Percentiles rank a stretch among this genome's conserved stretches.
phyloP scores from a whole-genome alignment of 2,888 invertebrate genomes.

The Allolobophora icterica region DNA sequence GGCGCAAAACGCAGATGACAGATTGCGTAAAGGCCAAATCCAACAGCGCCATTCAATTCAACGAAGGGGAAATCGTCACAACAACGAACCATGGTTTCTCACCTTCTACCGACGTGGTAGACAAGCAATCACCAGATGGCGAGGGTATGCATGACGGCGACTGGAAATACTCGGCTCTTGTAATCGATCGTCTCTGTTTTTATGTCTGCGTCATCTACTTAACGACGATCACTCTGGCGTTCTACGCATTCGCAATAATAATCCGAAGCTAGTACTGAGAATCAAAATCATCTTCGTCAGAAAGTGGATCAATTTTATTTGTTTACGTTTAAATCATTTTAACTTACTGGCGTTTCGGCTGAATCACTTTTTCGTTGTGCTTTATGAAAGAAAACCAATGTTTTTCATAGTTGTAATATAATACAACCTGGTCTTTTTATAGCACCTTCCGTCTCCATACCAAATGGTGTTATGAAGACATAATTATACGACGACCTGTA shows the following conservation, averaged over 20 bases:
- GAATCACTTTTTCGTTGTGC: no score
- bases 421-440: no score
- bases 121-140: neutral
- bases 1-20: neutral
- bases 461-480: no score
- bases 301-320: no score
- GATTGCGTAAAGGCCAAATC: neutral
- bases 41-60: neutral
- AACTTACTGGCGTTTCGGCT: no score
- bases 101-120: neutral
- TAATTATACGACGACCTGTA: no score
- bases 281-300: no score
- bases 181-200: constrained; percentile 28
- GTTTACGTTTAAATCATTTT: no score
- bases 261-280: neutral
- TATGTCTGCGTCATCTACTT: neutral
- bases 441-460: no score
- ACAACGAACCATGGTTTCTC: neutral
- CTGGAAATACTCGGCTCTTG: constrained; percentile 24
- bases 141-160: neutral
- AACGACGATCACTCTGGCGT: neutral
- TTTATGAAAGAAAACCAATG: no score
- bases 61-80: neutral
- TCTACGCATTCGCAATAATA: neutral
- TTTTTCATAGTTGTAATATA: no score